phyloP scores from a whole-genome alignment of 2,888 invertebrate genomes.

The Drosophila suboccidentalis region DNA sequence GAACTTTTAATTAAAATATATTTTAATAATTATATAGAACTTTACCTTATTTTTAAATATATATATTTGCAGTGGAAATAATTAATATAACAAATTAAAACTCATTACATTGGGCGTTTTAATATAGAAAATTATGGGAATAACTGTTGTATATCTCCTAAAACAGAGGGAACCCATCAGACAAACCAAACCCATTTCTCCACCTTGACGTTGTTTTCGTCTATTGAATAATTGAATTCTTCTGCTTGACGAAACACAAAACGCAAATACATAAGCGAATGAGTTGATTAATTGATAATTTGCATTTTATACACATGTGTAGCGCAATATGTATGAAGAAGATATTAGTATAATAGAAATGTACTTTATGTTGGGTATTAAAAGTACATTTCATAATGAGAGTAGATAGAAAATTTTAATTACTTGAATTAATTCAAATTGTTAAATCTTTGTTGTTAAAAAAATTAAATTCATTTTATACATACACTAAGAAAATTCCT shows the following conservation, averaged over 20 bases:
- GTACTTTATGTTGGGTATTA: neutral
- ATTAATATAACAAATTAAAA: neutral
- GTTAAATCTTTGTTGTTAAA: no score
- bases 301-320: constrained; percentile 33
- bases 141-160: constrained; percentile 7
- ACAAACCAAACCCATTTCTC: neutral
- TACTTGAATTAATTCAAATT: no score
- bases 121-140: neutral
- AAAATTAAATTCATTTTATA: no score
- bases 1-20: no score
- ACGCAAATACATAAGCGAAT: constrained; percentile 61
- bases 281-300: constrained; percentile 79
- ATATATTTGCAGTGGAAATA: neutral
- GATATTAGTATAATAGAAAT: constrained; percentile 32
- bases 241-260: constrained; percentile 73
- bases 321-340: constrained; percentile 7
- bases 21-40: neutral
- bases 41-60: neutral
- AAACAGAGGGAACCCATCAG: neutral
- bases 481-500: no score
- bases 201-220: constrained; percentile 52
- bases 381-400: neutral
- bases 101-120: neutral
- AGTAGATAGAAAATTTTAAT: no score
- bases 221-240: constrained; percentile 79